Base-by-base conservation (phyloP, 2,888 invertebrate genomes). In the Mythimna albipuncta region DNA sequence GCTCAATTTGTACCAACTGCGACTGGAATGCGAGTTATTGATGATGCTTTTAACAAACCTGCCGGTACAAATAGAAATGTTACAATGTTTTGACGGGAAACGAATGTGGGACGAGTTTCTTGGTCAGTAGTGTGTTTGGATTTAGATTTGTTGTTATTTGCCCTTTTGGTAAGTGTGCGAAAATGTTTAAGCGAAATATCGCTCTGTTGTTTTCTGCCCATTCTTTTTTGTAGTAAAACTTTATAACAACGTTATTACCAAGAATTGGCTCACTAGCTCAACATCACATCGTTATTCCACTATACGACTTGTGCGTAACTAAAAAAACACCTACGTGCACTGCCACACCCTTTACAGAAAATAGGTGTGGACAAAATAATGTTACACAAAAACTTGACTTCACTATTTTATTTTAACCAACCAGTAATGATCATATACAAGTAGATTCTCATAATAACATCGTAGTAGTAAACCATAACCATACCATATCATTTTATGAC, bases 41-140 rank as follows among this genome's bases (percentile, higher is more conserved):
- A 85, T 85, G 85, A 79, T 77, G 87, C 85, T 85, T 87, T 85
- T 85, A 85, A 79, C 50, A 69, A 58, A 78, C 72, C 69, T 70
- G 75, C 64, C 47, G 44, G 61, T 63, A 61, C 47, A 66, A 71
- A 82, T 82, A 82, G 71, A 82, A 82, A 69, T 41, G 74, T 83
- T 72, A 59, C 58, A 64, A 41, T 69, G 62, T 79, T 66, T 64
- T 72, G 68, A 69, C 58, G 65, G 65, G 62, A 64, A 72, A 50
- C 47, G 6, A 67, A 67, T 72, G 61, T 64, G 38, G 44, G 64
- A 13, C 62, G 64, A 21, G 38, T 63, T 65, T 65, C 44, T 73
- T 80, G 66, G 64, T 64, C 75, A 64, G 80, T 68, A 50, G 61
- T 41, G 47, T 55, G 41, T 72, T 61, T 41, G 26, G 32, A 57